Base-by-base conservation (phyloP, 2,888 invertebrate genomes). In the Lochmaea crataegi region DNA sequence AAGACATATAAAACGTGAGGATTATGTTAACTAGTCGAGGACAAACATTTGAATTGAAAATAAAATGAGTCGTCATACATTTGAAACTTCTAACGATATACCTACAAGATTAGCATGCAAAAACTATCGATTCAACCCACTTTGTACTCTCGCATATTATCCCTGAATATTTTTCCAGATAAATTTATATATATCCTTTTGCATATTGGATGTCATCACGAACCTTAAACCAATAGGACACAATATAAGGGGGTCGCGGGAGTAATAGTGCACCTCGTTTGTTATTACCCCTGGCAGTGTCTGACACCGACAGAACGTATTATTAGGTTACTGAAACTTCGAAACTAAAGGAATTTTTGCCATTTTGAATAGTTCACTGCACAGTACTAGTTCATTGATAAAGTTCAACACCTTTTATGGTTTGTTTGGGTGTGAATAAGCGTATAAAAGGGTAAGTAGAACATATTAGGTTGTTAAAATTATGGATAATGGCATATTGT, bases 291-390 rank as follows among this genome's bases (percentile, higher is more conserved):
- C 22, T 38, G 48, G 16, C 58, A 74, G 78, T 79, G 70, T 79
- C 79, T 77, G 78, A 72, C 79, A 80, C 80, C 77, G 75, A 72
- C 69, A 69, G 79, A 73, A 73, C 80, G 77, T 77, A 80, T 79
- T 79, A 77, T 77, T 71, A 74, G 71, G 69, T 73, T 73, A 73
- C 45, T 61, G 61, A 69, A 73, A 58, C 60, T 60, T 70, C 67
- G 57, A 48, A 64, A 74, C 76, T 48, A 64, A 65, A 73, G 72
- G 72, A 72, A 76, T 73, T 73, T 53, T 73, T 65, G 71, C 71
- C 75, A 73, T 69, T 66, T 75, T 68, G 67, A 66, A 68, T 70
- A 41, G 67, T 51, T 45, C 18, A 16, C 9, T 56, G 32, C n/a
- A 51, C 65, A 65, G 38, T 61, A 66, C 42, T 67, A 45, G 41